A percentile compares a stretch with the other conserved stretches of the same genome.
phyloP scores from a whole-genome alignment of 2,888 invertebrate genomes.

The Eupithecia subfuscata region DNA sequence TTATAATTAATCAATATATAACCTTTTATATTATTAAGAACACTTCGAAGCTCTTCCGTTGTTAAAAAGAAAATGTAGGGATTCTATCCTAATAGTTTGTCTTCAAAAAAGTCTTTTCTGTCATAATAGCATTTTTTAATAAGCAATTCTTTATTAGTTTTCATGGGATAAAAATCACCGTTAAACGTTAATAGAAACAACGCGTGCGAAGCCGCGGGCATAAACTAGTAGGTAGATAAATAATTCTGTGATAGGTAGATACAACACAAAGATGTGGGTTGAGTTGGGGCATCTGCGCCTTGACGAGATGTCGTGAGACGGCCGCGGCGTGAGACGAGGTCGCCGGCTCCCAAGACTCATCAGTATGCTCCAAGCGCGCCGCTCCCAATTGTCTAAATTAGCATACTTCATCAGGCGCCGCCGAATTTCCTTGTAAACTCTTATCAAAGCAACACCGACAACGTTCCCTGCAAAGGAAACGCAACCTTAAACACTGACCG shows the following conservation, averaged over 20 bases:
- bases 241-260: not conserved
- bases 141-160: too few species aligned
- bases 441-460: conserved; percentile 67
- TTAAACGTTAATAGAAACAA: too few species aligned
- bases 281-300: not conserved
- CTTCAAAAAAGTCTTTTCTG: too few species aligned
- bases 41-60: too few species aligned
- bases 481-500: conserved; percentile 40
- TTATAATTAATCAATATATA: too few species aligned
- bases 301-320: not conserved
- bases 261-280: not conserved
- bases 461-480: conserved; percentile 39
- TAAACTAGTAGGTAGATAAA: not conserved
- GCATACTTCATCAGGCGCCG: conserved; percentile 75
- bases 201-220: too few species aligned
- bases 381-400: conserved; percentile 74
- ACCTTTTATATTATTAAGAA: too few species aligned
- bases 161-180: too few species aligned
- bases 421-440: conserved; percentile 68
- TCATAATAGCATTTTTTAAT: too few species aligned
- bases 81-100: too few species aligned
- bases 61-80: too few species aligned
- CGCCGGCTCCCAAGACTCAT: conserved; percentile 47
- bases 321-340: conserved; percentile 36
- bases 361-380: conserved; percentile 61